Percentiles rank a stretch among this genome's conserved stretches.
phyloP scores from a whole-genome alignment of 53 echinoderm and acorn worm genomes.

The Mesocentrotus franciscanus region DNA sequence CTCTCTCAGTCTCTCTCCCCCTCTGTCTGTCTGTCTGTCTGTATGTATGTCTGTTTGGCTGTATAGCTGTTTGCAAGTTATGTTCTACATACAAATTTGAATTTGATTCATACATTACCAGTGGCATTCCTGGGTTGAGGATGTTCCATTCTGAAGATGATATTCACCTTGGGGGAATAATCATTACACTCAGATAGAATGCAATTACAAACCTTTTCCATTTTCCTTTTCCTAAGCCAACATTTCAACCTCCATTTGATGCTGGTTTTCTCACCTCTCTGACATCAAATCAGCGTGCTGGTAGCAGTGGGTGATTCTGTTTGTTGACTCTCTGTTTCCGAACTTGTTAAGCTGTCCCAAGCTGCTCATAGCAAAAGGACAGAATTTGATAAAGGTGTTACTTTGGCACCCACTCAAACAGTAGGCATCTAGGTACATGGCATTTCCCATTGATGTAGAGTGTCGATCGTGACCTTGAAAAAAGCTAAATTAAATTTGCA shows the following conservation, averaged over 20 bases:
- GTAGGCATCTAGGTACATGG: constrained; percentile 35
- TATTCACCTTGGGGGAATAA: neutral
- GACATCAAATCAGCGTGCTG: constrained; percentile 20
- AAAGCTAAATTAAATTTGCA: constrained; percentile 21
- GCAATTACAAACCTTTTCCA: constrained; percentile 1
- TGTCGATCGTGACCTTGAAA: constrained; percentile 32
- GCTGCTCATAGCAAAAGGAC: neutral
- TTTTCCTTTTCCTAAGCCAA: neutral
- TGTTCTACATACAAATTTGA: neutral
- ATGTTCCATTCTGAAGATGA: neutral
- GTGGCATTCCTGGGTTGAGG: neutral
- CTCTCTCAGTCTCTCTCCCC: neutral
- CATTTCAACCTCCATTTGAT: constrained; percentile 46
- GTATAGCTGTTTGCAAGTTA: neutral
- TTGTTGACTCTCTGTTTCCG: constrained; percentile 39
- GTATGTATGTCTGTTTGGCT: neutral
- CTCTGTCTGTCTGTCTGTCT: neutral
- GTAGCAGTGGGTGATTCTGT: constrained; percentile 52
- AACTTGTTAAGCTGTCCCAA: constrained; percentile 42
- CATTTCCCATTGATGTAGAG: neutral
- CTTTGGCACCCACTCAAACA: constrained; percentile 44
- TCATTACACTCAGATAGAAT: neutral
- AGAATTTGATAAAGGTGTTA: constrained; percentile 47
- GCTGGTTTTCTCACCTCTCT: constrained; percentile 19
- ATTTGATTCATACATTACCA: neutral